Evolutionary conservation across 2,888 invertebrate species (phyloP).

Genomic region (Lamellibrachia columna): DNA sequence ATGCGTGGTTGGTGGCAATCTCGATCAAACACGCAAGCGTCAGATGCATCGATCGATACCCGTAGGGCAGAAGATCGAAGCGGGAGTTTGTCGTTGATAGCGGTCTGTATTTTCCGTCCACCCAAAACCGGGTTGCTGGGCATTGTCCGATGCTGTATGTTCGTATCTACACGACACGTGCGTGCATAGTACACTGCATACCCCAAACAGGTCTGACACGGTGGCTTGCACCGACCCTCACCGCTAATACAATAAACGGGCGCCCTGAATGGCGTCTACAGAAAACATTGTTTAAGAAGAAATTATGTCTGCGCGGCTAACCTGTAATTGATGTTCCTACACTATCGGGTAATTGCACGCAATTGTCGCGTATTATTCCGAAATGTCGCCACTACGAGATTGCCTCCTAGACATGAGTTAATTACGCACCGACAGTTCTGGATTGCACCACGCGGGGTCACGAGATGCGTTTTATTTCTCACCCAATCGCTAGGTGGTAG

Average conservation of each 20-base stretch:
- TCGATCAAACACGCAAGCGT: neutral
- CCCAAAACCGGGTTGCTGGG: neutral
- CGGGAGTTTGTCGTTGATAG: neutral
- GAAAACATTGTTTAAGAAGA: neutral
- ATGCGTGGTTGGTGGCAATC: neutral
- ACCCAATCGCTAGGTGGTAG: neutral
- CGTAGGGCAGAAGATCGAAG: neutral
- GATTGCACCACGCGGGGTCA: neutral
- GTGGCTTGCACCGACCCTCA: neutral
- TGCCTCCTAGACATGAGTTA: neutral
- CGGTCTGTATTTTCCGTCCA: neutral
- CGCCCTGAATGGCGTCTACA: neutral
- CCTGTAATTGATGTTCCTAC: neutral
- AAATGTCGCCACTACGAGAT: neutral
- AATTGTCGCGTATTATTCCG: neutral
- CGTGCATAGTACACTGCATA: neutral
- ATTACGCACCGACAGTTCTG: constrained; percentile 10
- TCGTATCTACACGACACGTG: neutral
- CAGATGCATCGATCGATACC: neutral
- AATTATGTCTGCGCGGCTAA: neutral
- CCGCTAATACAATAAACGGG: neutral
- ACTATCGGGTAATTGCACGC: neutral
- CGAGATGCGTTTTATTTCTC: neutral
- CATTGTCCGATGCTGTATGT: neutral
- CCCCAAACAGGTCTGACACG: neutral